phyloP scores from a whole-genome alignment of 2,113 vertebrate species.

The Peromyscus leucopus region DNA sequence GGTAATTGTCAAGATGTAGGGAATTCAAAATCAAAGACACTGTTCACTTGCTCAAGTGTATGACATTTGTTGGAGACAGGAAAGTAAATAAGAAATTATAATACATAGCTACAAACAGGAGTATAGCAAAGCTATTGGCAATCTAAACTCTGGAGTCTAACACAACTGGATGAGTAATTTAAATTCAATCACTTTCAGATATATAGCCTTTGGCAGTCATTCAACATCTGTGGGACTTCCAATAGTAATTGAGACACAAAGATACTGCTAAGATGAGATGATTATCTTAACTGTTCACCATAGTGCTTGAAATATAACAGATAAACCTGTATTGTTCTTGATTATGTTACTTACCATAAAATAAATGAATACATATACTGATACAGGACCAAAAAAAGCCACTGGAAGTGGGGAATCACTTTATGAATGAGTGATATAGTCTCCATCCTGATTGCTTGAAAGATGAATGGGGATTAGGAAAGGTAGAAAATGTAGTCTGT shows the following conservation, averaged over 20 bases:
- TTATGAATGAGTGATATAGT: background rate
- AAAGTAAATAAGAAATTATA: conserved; percentile 51
- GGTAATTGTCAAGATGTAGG: background rate
- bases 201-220: background rate
- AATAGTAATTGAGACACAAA: background rate
- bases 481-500: background rate
- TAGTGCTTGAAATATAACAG: background rate
- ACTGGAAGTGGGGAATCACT: background rate
- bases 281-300: background rate
- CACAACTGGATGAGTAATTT: background rate
- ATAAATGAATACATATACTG: background rate
- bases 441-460: background rate
- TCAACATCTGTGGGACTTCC: background rate
- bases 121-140: background rate
- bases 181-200: background rate
- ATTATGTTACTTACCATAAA: background rate
- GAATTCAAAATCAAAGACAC: conserved; percentile 13
- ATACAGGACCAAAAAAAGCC: background rate
- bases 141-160: background rate
- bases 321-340: background rate
- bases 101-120: background rate
- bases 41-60: conserved; percentile 13
- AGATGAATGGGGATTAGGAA: background rate
- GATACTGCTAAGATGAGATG: background rate
- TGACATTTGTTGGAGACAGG: background rate